Evolutionary conservation across 2,797 vertebrate species (phyloP).

Genomic region (Oreortyx pictus): DNA sequence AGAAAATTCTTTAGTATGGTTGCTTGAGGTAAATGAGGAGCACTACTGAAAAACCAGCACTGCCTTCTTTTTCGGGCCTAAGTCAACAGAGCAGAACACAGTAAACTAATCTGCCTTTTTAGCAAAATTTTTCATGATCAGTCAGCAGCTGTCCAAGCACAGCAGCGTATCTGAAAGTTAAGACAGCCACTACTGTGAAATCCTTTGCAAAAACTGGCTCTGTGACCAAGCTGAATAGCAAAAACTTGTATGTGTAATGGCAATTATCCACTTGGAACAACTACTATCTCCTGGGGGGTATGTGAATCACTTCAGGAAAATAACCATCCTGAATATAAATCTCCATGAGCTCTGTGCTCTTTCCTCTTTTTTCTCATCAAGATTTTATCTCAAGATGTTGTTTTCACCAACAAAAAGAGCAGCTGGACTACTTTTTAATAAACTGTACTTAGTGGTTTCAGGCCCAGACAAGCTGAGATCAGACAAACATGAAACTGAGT

Average conservation of each 20-base stretch:
- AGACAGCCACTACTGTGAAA: slow-evolving; percentile 20
- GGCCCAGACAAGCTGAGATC: neutral
- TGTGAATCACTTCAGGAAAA: neutral
- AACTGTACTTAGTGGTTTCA: neutral
- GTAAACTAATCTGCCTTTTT: slow-evolving; percentile 4
- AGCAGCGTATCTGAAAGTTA: slow-evolving; percentile 13
- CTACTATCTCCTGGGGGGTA: neutral
- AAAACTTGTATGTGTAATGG: neutral
- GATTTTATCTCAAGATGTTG: neutral
- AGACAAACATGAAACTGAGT: neutral
- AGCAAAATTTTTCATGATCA: slow-evolving; percentile 69
- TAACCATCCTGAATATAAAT: neutral
- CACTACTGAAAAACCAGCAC: neutral
- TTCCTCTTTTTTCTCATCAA: neutral
- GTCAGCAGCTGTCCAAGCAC: slow-evolving; percentile 63
- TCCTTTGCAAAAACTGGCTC: slow-evolving; percentile 9
- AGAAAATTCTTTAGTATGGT: neutral
- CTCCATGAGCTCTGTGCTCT: neutral
- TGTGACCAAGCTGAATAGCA: slow-evolving; percentile 17
- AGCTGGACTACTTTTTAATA: neutral
- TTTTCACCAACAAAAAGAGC: neutral
- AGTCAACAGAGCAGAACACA: neutral
- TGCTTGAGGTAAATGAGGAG: neutral
- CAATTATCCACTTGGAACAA: slow-evolving; percentile 10
- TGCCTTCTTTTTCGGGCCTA: neutral